Base-by-base conservation (phyloP, 2,888 invertebrate species). In the Bedellia somnulentella region DNA sequence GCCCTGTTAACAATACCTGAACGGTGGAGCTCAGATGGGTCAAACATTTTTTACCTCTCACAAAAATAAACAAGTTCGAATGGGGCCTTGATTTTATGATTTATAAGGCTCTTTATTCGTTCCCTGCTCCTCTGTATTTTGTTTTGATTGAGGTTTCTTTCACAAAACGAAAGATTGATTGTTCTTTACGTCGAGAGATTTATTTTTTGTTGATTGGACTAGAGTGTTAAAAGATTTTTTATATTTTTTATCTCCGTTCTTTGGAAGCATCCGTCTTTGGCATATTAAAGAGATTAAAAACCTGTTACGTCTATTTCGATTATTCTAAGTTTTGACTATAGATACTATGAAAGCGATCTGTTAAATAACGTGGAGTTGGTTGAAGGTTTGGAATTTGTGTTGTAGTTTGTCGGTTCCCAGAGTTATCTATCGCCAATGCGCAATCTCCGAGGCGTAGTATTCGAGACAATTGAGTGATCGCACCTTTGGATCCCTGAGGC, bases 141-240 rank as follows among this genome's bases (percentile, higher is more conserved):
- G 60, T 75, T 75, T 71, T 71, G 73, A 75, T 71, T 73, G 71
- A 64, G 60, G 63, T 53, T 60, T 58, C 70, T 70, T 68, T 70
- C 61, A 66, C 52, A 51, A 55, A 46, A 44, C 50, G 52, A 48
- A 67, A 73, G 73, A 75, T 75, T 70, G 70, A 73, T 75, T 70
- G 71, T 73, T 68, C 59, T 60, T 52, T 52, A 53, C 57, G 57
- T 57, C 24, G 63, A 64, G 60, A 58, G 64, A 64, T n/a, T n/a
- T n/a, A 68, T 30, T 62, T 66, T 67, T 64, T 62, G 64, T 67
- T 54, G 62, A 57, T 57, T 54, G 52, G 49, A 48, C 50, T 52
- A 38, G 49, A 59, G 58, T 64, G 58, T 66, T n/a, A n/a, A 62
- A 70, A 66, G 64, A 63, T 67, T 66, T 66, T 58, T 58, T 52